Evolutionary conservation across 2,888 invertebrate genomes (phyloP).

Genomic region (Myopa tessellatipennis): DNA sequence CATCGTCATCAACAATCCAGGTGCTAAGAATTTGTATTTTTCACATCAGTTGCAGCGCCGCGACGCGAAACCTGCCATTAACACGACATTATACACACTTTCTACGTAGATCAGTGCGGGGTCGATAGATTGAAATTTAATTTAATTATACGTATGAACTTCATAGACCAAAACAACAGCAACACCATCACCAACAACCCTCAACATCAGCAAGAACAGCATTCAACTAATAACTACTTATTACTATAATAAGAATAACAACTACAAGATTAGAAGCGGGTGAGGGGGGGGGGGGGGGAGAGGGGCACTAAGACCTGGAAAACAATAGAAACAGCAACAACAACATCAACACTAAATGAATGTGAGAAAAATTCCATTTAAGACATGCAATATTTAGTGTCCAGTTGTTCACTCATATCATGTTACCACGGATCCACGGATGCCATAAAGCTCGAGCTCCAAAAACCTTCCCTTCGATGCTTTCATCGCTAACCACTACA

Average conservation of each 20-base stretch:
- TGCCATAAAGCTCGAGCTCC: not conserved
- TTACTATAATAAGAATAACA: not conserved
- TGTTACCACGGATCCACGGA: not conserved
- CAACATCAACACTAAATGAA: not conserved
- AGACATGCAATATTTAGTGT: constrained; percentile 22
- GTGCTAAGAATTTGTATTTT: no score
- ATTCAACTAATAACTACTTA: not conserved
- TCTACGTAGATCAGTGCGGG: not conserved
- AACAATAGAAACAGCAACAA: not conserved
- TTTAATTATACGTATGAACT: constrained; percentile 15
- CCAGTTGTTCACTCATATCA: not conserved
- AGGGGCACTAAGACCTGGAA: not conserved
- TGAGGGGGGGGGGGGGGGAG: not conserved
- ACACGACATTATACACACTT: no score
- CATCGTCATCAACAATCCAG: no score
- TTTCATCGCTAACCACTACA: not conserved
- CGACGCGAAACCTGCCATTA: no score
- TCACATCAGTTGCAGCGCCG: no score
- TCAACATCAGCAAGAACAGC: no score
- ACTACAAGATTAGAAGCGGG: not conserved
- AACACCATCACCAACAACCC: no score
- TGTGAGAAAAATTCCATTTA: not conserved
- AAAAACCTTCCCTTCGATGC: not conserved
- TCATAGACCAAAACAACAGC: no score
- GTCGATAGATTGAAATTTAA: constrained; percentile 27